Evolutionary conservation across 2,113 vertebrate species (phyloP).

Genomic region (Cephalopholis sonnerati): DNA sequence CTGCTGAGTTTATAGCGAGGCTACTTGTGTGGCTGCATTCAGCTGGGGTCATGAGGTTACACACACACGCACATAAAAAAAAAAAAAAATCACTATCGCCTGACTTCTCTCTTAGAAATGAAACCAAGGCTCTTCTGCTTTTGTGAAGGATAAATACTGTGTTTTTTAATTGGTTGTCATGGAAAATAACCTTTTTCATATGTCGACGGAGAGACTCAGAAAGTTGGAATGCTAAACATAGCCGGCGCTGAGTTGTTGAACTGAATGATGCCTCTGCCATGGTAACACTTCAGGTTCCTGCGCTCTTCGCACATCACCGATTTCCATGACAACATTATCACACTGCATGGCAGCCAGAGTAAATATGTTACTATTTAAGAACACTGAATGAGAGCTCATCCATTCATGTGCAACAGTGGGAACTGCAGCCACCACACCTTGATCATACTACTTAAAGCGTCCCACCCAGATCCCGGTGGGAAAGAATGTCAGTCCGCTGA

Average conservation of each 20-base stretch:
- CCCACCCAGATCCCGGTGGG: slow-evolving; percentile 24
- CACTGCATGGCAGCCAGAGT: neutral
- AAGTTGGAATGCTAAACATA: slow-evolving; percentile 25
- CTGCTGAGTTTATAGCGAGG: neutral
- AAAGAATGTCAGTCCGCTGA: slow-evolving; percentile 17
- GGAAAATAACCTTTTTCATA: slow-evolving; percentile 44
- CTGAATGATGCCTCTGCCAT: neutral
- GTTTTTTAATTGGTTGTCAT: slow-evolving; percentile 50
- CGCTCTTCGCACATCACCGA: neutral
- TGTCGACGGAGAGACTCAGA: slow-evolving; percentile 3
- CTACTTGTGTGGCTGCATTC: slow-evolving; percentile 22
- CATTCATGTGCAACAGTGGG: slow-evolving; percentile 8
- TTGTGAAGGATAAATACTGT: neutral
- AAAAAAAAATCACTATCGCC: neutral
- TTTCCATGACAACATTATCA: slow-evolving; percentile 46
- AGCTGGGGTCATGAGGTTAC: slow-evolving; percentile 11
- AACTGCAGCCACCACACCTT: slow-evolving; percentile 20
- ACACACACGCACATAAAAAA: neutral
- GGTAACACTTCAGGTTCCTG: slow-evolving; percentile 22
- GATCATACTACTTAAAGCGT: neutral
- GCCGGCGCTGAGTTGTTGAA: neutral
- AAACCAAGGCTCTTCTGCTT: slow-evolving; percentile 17
- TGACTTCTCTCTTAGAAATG: neutral
- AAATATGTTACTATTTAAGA: neutral
- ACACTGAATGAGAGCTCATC: neutral